Base-by-base conservation (phyloP, 1,140 invertebrate species). In the Euwallacea similis region DNA sequence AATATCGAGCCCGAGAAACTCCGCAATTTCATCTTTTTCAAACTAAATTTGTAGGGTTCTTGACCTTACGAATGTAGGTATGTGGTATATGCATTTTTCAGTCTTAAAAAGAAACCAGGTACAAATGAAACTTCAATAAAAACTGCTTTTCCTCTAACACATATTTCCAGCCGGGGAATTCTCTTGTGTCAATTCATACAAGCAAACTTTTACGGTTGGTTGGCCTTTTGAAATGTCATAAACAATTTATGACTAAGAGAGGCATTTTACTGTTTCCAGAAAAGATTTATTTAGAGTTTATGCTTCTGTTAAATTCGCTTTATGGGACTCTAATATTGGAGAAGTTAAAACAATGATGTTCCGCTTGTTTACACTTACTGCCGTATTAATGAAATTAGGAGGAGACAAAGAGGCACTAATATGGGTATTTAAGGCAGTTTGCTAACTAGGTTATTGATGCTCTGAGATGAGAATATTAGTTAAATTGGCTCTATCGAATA, bases 201-300 rank as follows among this genome's bases (percentile, higher is more conserved):
- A 55, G 53, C 53, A 56, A 66, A 66, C 42, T 66, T 66, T 66
- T 66, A 66, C 33, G 53, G 8, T n/a, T 13, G 7, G 21, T 56
- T 66, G 7, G 42, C 16, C 53, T 44, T 66, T 66, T 66, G 64
- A 56, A 66, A 43, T 44, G 13, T 53, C 53, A 66, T 66, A 66
- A 66, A 56, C 64, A 66, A 66, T 66, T 66, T 56, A 55, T 46
- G 42, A n/a, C 21, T 43, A 53, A 65, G 54, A 50, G 50, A 50
- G 44, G 46, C 50, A n/a, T n/a, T 65, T 53, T 53, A 65, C 21
- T 50, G 33, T 63, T 47, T 63, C 42, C 16, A 63, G 43, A 54
- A 54, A 53, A 50, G 63, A 53, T 65, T 65, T 65, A 65, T 65
- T 65, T 65, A 54, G 63, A 54, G 63, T 65, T 65, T 65, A 65